Conservation (phyloP, 2,797 vertebrate genomes). For the Acipenser transmontanus region DNA sequence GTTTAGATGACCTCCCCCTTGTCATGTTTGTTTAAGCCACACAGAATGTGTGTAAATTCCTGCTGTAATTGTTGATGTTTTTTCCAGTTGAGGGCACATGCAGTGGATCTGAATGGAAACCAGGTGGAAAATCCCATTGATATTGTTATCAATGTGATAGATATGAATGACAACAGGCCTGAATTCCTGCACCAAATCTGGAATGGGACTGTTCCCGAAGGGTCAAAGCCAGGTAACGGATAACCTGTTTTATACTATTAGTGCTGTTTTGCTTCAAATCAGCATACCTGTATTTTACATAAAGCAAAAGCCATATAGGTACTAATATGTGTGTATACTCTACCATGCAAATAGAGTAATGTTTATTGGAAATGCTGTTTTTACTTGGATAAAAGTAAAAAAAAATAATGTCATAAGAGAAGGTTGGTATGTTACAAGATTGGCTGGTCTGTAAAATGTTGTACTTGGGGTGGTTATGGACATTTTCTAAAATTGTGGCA, state of each 20-base stretch:
- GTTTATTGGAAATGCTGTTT: no score
- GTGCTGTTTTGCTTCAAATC: not conserved
- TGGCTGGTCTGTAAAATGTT: no score
- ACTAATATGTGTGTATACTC: no score
- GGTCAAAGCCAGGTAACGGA: constrained; percentile 87
- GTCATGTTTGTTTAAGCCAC: not conserved
- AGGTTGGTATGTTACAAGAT: no score
- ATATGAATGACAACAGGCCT: constrained; percentile 96
- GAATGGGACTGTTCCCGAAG: constrained; percentile 91
- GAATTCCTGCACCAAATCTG: constrained; percentile 93
- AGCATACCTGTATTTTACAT: no score
- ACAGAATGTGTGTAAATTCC: constrained; percentile 11
- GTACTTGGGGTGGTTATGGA: no score
- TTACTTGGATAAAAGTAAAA: no score
- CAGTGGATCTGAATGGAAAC: constrained; percentile 96
- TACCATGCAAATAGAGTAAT: no score
- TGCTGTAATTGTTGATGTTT: constrained; percentile 21
- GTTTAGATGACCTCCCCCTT: constrained; percentile 11
- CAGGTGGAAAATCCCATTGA: constrained; percentile 97
- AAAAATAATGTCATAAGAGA: no score
- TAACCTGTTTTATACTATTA: not conserved
- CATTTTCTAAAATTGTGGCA: no score
- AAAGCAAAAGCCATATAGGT: no score
- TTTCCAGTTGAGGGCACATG: constrained; percentile 87
- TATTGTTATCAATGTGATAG: constrained; percentile 95